These are phyloP conservation scores for Oryctes rhinoceros DNA, from an alignment of 1,140 invertebrate genomes.

Conservation along the genomic window DNA sequence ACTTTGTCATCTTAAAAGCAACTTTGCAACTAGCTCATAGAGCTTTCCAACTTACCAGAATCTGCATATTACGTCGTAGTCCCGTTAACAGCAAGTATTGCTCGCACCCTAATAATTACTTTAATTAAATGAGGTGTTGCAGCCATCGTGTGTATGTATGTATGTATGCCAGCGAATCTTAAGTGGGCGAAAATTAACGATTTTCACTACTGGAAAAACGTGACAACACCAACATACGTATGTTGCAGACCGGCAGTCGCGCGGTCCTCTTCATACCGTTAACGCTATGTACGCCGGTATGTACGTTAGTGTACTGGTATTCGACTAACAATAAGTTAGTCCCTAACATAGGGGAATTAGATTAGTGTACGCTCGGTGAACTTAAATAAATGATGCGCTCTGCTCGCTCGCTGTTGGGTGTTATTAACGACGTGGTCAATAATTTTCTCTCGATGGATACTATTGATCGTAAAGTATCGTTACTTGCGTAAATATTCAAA, in stretches of 20 bases:
- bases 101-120: not conserved
- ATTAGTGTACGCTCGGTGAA: no score
- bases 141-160: not conserved
- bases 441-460: not conserved
- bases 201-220: not conserved
- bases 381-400: no score
- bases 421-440: conserved; percentile 7
- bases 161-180: not conserved
- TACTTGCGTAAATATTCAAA: not conserved
- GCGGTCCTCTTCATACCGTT: not conserved
- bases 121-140: not conserved
- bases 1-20: no score
- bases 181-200: conserved; percentile 1
- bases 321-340: not conserved
- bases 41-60: not conserved
- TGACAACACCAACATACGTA: not conserved
- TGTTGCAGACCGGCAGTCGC: not conserved
- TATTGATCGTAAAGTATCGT: not conserved
- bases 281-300: not conserved
- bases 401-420: not conserved
- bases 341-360: no score
- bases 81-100: not conserved
- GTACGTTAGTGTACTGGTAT: no score
- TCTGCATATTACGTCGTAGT: not conserved
- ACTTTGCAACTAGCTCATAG: no score